Evolutionary conservation across 2,113 vertebrate species (phyloP), one percentile per base, ranked within the genome.

Genomic region (Willisornis vidua): DNA sequence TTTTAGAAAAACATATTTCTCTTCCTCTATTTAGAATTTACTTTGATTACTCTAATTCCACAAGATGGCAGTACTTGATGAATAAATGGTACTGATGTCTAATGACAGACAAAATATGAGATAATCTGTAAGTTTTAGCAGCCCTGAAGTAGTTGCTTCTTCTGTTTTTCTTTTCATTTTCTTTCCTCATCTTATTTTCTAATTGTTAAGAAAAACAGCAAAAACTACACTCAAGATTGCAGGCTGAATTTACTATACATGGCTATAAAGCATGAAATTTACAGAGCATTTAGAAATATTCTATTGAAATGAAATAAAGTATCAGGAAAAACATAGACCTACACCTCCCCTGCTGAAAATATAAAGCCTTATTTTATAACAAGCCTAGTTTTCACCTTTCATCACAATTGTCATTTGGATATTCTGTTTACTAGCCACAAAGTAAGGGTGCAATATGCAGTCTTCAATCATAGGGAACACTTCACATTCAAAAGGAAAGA

Each of bases 21-120:
- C 23, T 63, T 55, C 6, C 8, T 82, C 24, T 57, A 20, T 52
- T 76, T 54, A 58, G 9, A 13, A 52, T 85, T 93, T 79, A 28
- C 16, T 72, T 66, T 54, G 66, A 79, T 94, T 61, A 65, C 33
- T 8, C 39, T 23, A 58, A 19, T 62, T 93, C 91, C 90, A 96
- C 73, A 91, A 95, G 94, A 93, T 93, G 90, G 59, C 61, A 96
- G 61, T 94, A 94, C 72, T 66, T 78, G 88, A 90, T 86, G 92
- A 95, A 68, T 67, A 92, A 92, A 93, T 25, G 22, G 17, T 24
- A 81, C 43, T 63, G 58, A 73, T 33, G 13, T 15, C 37, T 43
- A 25, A 51, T 75, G 67, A 67, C 29, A 84, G 24, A 11, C 37
- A 84, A 87, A 74, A 71, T 80, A 33, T 43, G 29, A 83, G 28